phyloP scores from a whole-genome alignment of 2,888 invertebrate species.

The Drosophila mayaguana region DNA sequence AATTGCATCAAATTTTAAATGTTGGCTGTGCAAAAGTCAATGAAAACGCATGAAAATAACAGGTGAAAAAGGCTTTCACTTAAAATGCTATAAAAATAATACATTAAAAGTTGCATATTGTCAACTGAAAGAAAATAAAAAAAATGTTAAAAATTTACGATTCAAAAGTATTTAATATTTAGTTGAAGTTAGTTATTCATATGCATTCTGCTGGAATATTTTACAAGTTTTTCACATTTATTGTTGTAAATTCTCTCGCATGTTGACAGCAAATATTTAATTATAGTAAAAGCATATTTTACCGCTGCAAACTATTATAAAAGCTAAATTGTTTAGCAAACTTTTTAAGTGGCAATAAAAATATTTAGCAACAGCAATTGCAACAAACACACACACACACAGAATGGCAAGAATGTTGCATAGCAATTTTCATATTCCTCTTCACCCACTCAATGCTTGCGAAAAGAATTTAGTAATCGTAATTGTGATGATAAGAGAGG shows the following conservation, averaged over 20 bases:
- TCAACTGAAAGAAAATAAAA: too few species aligned
- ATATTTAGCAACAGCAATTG: slow-evolving; percentile 26
- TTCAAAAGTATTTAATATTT: not conserved
- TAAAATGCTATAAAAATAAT: too few species aligned
- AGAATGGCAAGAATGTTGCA: slow-evolving; percentile 13
- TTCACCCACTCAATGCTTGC: not conserved
- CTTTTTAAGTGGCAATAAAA: slow-evolving; percentile 41
- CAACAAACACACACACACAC: not conserved
- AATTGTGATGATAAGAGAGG: not conserved
- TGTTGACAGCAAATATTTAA: slow-evolving; percentile 13
- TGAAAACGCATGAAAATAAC: not conserved
- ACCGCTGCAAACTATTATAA: not conserved
- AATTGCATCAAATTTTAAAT: not conserved
- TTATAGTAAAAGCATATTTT: slow-evolving; percentile 7
- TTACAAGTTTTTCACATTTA: not conserved
- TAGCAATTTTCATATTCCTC: not conserved
- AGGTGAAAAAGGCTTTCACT: not conserved
- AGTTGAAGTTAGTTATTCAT: not conserved
- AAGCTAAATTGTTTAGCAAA: slow-evolving; percentile 17
- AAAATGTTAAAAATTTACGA: not conserved
- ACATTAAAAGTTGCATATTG: too few species aligned
- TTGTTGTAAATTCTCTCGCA: not conserved
- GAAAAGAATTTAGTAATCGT: slow-evolving; percentile 1
- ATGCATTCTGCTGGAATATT: not conserved
- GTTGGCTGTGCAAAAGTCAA: not conserved